Base-by-base conservation (phyloP, 2,888 invertebrate genomes). In the Amaurobius ferox region DNA sequence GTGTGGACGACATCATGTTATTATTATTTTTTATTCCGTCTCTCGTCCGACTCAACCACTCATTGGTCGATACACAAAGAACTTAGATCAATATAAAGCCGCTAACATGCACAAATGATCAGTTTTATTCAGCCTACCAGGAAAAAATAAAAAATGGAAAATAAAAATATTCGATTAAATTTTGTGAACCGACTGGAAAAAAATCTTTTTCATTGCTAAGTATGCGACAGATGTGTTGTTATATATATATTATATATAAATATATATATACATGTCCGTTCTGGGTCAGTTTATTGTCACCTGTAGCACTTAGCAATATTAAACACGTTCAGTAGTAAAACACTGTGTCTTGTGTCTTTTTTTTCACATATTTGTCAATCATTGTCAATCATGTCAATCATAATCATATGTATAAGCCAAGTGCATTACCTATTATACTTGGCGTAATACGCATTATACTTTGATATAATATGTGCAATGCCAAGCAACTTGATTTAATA, bases 241-340 rank as follows among this genome's bases (percentile, higher is more conserved):
- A 83, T 81, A 81, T 83, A 81, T 81, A 83, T 83, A 77, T 83
- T 70, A 64, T 62, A 76, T 68, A 76, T 83, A 83, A 71, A 83
- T 83, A 83, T 81, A 81, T 78, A 85, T 78, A 78, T 85, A 79
- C 73, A 78, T 85, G 85, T 85, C 85, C 78, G 73, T 85, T 85
- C 71, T 68, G 85, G 85, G 68, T 78, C 72, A 78, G 85, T 85
- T 85, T 73, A 73, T 72, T 77, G 85, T 85, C 85, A 85, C 85
- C 85, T 85, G 85, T 85, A 85, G 85, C 85, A 78, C 85, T 85
- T 85, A 85, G 85, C 85, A 85, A 85, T 85, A 85, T 85, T 85
- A 85, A 85, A 85, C 85, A 85, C 85, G 72, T 85, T 85, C 72
- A 78, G 85, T 85, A 85, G 85, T 83, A 85, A 44, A 30, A 29